Percentiles rank a stretch among this genome's conserved stretches.
phyloP scores from a whole-genome alignment of 2,113 vertebrate species.

The Macrotus californicus region DNA sequence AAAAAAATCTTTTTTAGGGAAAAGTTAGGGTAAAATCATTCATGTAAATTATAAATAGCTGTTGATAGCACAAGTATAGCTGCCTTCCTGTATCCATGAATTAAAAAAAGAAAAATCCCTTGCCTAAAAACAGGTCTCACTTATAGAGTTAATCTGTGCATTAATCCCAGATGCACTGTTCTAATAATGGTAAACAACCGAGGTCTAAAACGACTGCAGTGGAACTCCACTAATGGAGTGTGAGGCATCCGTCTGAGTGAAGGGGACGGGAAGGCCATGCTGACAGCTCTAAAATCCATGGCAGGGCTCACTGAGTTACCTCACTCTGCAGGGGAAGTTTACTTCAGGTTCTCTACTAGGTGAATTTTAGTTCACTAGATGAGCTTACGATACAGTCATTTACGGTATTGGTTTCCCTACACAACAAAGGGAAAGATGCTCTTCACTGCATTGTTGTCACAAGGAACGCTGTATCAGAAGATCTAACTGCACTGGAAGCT shows the following conservation, averaged over 20 bases:
- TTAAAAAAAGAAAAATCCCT: not conserved
- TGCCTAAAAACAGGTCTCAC: not conserved
- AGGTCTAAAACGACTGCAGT: not conserved
- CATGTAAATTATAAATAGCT: not conserved
- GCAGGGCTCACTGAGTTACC: no score
- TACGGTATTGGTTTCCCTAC: not conserved
- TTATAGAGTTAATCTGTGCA: not conserved
- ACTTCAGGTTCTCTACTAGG: not conserved
- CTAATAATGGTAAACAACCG: not conserved
- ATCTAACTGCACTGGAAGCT: rapidly evolving
- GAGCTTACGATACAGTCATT: not conserved
- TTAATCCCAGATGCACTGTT: not conserved
- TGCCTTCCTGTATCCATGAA: not conserved
- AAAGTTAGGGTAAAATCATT: not conserved
- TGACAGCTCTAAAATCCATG: not conserved
- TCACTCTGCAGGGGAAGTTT: not conserved
- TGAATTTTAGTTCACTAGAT: not conserved
- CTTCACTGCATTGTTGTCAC: not conserved
- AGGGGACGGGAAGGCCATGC: not conserved
- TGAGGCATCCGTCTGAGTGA: not conserved
- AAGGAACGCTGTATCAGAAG: not conserved
- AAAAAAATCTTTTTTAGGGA: not conserved
- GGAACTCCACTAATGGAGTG: not conserved
- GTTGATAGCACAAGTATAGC: not conserved
- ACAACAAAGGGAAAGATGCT: not conserved